phyloP scores from a whole-genome alignment of 2,888 invertebrate genomes.

The Abrostola triplasia region DNA sequence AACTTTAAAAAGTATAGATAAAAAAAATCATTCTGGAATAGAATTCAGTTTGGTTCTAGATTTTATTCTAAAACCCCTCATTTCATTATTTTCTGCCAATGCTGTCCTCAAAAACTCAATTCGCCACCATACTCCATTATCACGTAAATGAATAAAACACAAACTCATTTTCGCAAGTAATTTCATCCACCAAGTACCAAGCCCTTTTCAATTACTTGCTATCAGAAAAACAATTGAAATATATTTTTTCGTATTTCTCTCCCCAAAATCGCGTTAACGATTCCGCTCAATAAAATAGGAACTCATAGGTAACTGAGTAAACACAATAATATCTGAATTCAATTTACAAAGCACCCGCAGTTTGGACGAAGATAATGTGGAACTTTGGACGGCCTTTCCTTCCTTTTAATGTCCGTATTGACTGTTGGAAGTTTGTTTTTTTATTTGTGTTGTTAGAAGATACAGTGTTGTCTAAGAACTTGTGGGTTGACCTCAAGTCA shows the following conservation, averaged over 20 bases:
- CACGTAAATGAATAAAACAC: no score
- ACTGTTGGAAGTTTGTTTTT: slow-evolving; percentile 32
- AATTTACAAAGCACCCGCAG: slow-evolving; percentile 62
- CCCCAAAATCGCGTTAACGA: slow-evolving; percentile 53
- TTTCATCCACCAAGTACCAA: no score
- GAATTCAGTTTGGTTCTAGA: no score
- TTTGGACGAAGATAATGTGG: slow-evolving; percentile 57
- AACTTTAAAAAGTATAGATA: no score
- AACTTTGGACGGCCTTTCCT: slow-evolving; percentile 48
- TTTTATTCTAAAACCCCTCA: no score
- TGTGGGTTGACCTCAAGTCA: neutral
- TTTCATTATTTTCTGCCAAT: no score
- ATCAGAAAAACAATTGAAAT: slow-evolving; percentile 41
- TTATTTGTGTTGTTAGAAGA: slow-evolving; percentile 6
- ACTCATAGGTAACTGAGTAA: slow-evolving; percentile 61
- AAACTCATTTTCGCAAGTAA: no score
- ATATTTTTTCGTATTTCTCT: slow-evolving; percentile 39
- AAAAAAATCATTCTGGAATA: no score
- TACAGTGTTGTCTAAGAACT: slow-evolving; percentile 4
- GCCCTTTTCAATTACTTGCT: slow-evolving; percentile 35
- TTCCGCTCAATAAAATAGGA: slow-evolving; percentile 62
- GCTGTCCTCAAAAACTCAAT: no score
- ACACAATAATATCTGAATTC: slow-evolving; percentile 72
- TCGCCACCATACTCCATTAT: no score
- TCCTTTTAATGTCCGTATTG: slow-evolving; percentile 42